Evolutionary conservation across 2,797 vertebrate genomes (phyloP), one percentile per base, ranked within the genome.

Genomic region (Peromyscus eremicus): DNA sequence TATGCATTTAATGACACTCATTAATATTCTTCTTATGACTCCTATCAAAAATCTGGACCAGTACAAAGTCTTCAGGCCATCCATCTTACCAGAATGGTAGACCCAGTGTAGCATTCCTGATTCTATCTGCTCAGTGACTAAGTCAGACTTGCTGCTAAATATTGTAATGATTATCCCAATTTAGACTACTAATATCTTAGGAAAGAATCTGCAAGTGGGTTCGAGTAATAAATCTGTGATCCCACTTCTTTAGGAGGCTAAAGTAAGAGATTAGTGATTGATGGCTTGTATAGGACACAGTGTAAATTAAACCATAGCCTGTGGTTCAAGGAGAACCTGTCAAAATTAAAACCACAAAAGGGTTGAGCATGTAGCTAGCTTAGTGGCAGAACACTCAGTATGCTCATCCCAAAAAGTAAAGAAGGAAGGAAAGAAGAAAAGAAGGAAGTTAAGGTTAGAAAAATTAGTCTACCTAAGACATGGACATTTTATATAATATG

Each of bases 151-250:
- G 0, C 43, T 75, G 29, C 73, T 68, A 75, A 80, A 66, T 83
- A 93, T 95, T 88, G 73, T 93, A 71, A 94, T 40, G 5, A 68
- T 46, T 76, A 86, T 19, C 32, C 29, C 14, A 43, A 80, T 16
- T 55, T 79, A 95, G 34, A 16, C 13, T 84, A 52, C 32, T 55
- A 83, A 55, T 95, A 71, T 14, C 89, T 81, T 70, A 90, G 77
- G 40, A 83, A 83, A 79, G 12, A 83, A 92, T 89, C 13, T 40
- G 16, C 8, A 49, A 5, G 3, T 77, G 12, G 21, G 5, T 66
- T 43, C 8, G 25, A n/a, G 10, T 49, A 25, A 89, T 16, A 89
- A 77, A n/a, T 49, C 9, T 77, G 23, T 77, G 46, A 64, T 77
- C 32, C 37, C 21, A 62, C 37, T 76, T 60, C 37, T 7, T 60